Evolutionary conservation across 1,140 invertebrate genomes (phyloP), one percentile per base, ranked within the genome.

Genomic region (Periplaneta americana): DNA sequence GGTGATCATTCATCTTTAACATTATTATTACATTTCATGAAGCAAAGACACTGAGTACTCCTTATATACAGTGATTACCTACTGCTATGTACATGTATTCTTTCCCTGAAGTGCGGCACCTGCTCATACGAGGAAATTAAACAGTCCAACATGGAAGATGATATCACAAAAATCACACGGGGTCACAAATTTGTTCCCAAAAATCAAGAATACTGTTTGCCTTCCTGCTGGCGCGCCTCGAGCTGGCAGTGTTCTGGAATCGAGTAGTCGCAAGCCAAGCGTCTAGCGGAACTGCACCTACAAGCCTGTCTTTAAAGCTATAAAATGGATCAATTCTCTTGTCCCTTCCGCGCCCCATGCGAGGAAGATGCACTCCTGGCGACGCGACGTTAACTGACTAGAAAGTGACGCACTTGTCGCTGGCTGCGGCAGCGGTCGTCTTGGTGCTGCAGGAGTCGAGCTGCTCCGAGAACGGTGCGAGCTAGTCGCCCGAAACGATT

Each of bases 221-320:
- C 37, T 36, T 78, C 34, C n/a, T 39, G 31, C 33, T 75, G 36
- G 28, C 76, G n/a, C 28, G 22, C n/a, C 28, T 36, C 37, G 34
- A 36, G 76, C 28, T 78, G 76, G 76, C 76, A 78, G 76, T 78
- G 76, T 34, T 34, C 34, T 78, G 35, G 35, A 34, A 78, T 78
- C 76, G 37, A 78, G 76, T 34, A 36, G 76, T 28, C 22, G 15
- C 28, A 36, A n/a, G 35, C 34, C 8, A 36, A 78, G 34, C 76
- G 37, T 78, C 35, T 78, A 78, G 76, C 76, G 37, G 28, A 36
- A 36, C 28, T 78, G 28, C 76, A 78, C 76, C n/a, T 78, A 78
- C 35, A 78, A 78, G 35, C 76, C 8, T 34, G 76, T 36, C 76
- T 80, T 82, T 82, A 79, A 80, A 80, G 79, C 82, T 82, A 78